Evolutionary conservation across 2,888 invertebrate species (phyloP).

Genomic region (Agrochola macilenta): DNA sequence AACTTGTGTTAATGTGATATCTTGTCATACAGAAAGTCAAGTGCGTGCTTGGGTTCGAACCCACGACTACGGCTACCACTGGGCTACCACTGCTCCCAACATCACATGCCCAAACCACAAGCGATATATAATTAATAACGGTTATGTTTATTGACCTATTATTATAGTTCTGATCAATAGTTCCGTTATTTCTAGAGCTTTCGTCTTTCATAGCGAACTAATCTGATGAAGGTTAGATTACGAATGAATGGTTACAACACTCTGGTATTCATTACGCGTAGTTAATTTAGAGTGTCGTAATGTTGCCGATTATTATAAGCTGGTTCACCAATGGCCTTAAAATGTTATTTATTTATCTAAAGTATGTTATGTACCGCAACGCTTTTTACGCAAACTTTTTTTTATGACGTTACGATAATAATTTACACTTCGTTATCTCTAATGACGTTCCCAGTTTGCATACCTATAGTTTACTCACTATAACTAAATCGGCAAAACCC

Average conservation of each 20-base stretch:
- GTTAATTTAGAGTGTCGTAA: neutral
- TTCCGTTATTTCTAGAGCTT: neutral
- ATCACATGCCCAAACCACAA: neutral
- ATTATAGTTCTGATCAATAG: neutral
- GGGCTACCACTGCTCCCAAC: no score
- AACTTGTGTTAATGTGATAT: neutral
- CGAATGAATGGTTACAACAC: neutral
- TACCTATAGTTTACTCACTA: no score
- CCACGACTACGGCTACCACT: no score
- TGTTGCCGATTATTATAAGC: slow-evolving; percentile 2
- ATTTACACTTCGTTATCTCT: neutral
- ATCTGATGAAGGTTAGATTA: neutral
- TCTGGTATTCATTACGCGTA: neutral
- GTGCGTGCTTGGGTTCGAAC: no score
- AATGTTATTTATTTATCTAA: slow-evolving; percentile 4
- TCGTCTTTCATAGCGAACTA: neutral
- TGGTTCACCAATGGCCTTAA: neutral
- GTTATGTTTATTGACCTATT: no score
- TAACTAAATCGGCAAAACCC: no score
- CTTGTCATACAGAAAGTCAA: neutral
- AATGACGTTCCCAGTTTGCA: neutral
- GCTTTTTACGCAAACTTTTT: neutral
- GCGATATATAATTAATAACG: no score
- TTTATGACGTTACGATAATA: neutral
- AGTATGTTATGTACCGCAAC: neutral